phyloP scores from a whole-genome alignment of 2,888 invertebrate genomes.

The Rotaria magnacalcarata region DNA sequence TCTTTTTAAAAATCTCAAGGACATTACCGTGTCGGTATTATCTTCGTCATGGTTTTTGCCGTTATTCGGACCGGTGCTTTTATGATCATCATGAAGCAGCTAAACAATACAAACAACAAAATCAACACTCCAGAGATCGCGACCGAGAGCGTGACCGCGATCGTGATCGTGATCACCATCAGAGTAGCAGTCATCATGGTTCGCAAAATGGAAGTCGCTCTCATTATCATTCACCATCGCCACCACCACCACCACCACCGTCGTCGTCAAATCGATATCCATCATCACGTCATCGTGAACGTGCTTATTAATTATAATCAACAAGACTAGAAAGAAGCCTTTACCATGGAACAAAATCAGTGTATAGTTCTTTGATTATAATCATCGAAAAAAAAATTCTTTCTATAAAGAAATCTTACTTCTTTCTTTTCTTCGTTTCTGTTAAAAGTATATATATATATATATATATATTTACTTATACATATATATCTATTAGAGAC shows the following conservation, averaged over 20 bases:
- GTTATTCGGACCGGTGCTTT: slow-evolving; percentile 34
- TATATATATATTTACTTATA: neutral
- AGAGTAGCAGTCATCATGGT: neutral
- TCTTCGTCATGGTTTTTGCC: slow-evolving; percentile 33
- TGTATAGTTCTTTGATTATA: neutral
- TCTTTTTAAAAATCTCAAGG: neutral
- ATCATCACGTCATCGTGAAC: neutral
- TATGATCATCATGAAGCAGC: slow-evolving; percentile 37
- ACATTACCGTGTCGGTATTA: slow-evolving; percentile 37
- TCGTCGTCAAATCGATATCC: neutral
- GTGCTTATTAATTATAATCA: neutral
- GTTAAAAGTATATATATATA: neutral
- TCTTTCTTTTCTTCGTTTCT: neutral
- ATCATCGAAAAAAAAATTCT: neutral
- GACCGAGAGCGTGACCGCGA: neutral
- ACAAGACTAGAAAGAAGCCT: neutral
- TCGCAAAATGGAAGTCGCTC: neutral
- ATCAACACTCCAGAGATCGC: neutral
- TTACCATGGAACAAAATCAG: neutral
- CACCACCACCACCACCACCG: neutral
- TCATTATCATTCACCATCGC: neutral
- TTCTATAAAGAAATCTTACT: too few relatives aligned
- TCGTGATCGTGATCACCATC: neutral
- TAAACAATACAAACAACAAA: slow-evolving; percentile 12
- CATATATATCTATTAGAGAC: neutral